These are phyloP conservation scores for Priocnemis perturbator DNA, from an alignment of 2,888 invertebrate species.

Conservation along the genomic window DNA sequence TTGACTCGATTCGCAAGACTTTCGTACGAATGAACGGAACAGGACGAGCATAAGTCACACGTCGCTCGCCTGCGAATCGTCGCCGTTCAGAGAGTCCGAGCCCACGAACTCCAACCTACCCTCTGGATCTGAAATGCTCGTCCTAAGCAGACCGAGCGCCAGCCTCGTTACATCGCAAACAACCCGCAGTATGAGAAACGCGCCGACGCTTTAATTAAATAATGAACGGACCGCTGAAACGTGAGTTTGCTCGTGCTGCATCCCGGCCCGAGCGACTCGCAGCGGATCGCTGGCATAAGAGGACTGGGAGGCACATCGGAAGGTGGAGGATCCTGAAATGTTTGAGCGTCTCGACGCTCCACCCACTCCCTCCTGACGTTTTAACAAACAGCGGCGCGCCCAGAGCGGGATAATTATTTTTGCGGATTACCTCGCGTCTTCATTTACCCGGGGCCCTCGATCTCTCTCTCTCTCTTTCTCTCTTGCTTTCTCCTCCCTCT, in stretches of 20 bases:
- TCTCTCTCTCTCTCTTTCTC: slow-evolving; percentile 20
- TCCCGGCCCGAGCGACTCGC: neutral
- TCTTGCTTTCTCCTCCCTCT: neutral
- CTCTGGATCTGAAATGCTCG: too few species aligned
- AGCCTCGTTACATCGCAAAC: too few species aligned
- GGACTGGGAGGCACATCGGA: slow-evolving; percentile 29
- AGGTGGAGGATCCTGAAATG: slow-evolving; percentile 51
- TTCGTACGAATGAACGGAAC: too few species aligned
- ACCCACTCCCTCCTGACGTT: slow-evolving; percentile 65
- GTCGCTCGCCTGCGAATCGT: too few species aligned
- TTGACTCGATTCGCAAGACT: too few species aligned
- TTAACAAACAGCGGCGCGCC: slow-evolving; percentile 70
- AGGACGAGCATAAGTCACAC: too few species aligned
- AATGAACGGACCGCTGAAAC: too few species aligned
- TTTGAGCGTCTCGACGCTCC: slow-evolving; percentile 57
- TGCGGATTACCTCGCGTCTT: slow-evolving; percentile 70
- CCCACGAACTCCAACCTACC: too few species aligned
- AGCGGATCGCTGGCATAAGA: neutral
- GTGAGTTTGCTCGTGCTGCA: neutral
- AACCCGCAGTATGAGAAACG: too few species aligned
- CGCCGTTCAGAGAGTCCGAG: too few species aligned
- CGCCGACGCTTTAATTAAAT: too few species aligned
- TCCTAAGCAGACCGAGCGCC: too few species aligned
- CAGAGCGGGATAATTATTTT: slow-evolving; percentile 73
- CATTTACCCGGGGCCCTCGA: slow-evolving; percentile 64